Percentiles rank a stretch among this genome's conserved stretches.
Conservation (phyloP, 2,888 invertebrate species). For the Metacarcinus magister region DNA sequence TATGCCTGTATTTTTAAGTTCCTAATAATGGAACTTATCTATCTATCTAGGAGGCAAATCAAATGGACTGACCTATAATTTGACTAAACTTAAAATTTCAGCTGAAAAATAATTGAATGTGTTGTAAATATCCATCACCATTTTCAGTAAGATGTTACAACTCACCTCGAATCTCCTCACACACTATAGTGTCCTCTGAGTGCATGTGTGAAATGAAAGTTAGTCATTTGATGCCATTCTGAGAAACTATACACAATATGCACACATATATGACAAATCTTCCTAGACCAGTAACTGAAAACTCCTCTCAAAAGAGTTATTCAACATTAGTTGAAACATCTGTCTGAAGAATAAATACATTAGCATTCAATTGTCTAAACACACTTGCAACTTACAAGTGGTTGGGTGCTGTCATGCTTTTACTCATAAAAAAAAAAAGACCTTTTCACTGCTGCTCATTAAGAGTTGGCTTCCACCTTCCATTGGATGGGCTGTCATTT, state of each 20-base stretch:
- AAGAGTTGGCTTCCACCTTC: conserved; percentile 17
- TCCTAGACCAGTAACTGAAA: background rate
- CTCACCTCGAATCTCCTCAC: conserved; percentile 80
- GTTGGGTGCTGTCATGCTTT: conserved; percentile 8
- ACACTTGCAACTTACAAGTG: conserved; percentile 38
- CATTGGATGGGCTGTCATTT: background rate
- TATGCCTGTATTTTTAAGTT: no score
- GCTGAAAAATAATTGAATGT: background rate
- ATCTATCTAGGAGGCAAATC: no score
- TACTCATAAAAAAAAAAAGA: background rate
- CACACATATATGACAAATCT: background rate
- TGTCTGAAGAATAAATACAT: background rate
- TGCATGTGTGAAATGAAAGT: conserved; percentile 76
- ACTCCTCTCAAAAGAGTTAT: background rate
- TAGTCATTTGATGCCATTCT: background rate
- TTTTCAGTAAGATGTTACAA: background rate
- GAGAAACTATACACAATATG: background rate
- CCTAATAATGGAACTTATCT: no score
- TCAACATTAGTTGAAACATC: background rate
- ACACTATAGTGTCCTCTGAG: conserved; percentile 78
- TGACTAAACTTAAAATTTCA: background rate
- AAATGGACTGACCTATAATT: no score
- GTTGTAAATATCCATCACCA: background rate
- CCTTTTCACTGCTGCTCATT: conserved; percentile 39
- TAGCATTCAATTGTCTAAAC: background rate